These are phyloP conservation scores for Pampus argenteus DNA, from an alignment of 2,797 vertebrate species.

Conservation along the genomic window DNA sequence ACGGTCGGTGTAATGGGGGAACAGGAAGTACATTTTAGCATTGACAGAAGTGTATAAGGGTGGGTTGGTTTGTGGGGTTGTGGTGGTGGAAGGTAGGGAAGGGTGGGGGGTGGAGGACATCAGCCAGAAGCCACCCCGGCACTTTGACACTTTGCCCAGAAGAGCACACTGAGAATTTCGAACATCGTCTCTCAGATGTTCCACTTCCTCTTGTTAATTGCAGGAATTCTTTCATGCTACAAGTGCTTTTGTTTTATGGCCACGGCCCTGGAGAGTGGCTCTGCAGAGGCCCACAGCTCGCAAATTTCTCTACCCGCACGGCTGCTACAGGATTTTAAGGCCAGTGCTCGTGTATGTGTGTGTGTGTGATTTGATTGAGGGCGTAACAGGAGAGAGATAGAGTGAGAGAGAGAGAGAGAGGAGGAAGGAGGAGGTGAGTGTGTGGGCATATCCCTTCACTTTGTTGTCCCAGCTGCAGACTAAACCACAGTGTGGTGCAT, in stretches of 20 bases:
- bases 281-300: slow-evolving; percentile 69
- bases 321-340: slow-evolving; percentile 57
- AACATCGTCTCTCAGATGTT: slow-evolving; percentile 86
- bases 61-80: slow-evolving; percentile 36
- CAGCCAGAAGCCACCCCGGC: slow-evolving; percentile 49
- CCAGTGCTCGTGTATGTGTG: slow-evolving; percentile 16
- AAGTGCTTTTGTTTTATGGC: slow-evolving; percentile 87
- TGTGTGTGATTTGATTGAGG: slow-evolving; percentile 55
- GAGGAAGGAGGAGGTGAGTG: slow-evolving; percentile 68
- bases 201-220: slow-evolving; percentile 89
- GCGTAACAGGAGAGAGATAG: slow-evolving; percentile 34
- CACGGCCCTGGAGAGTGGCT: slow-evolving; percentile 76
- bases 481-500: slow-evolving; percentile 79
- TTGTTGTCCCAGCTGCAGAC: slow-evolving; percentile 84
- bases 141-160: slow-evolving; percentile 80
- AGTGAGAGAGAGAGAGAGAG: slow-evolving; percentile 42
- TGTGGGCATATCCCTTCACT: slow-evolving; percentile 78
- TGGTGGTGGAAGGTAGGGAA: neutral
- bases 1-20: slow-evolving; percentile 38
- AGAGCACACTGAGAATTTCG: slow-evolving; percentile 83
- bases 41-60: slow-evolving; percentile 45
- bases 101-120: slow-evolving; percentile 21
- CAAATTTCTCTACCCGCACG: slow-evolving; percentile 69
- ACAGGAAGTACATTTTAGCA: slow-evolving; percentile 65
- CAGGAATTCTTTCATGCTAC: slow-evolving; percentile 91